Evolutionary conservation across 2,113 vertebrate genomes (phyloP), one percentile per base, ranked within the genome.

Genomic region (Numenius arquata): DNA sequence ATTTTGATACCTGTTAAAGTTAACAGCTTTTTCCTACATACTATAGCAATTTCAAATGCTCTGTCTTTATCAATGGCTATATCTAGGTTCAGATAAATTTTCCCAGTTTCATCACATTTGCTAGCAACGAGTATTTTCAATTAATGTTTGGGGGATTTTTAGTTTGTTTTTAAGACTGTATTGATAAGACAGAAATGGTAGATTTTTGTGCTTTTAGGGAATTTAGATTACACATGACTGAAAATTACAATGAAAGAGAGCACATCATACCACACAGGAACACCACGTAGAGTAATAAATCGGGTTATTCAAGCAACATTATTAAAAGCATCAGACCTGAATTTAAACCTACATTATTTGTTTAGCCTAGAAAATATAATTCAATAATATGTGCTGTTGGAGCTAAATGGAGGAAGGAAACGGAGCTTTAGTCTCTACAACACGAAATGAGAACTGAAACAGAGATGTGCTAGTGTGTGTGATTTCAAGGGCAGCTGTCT

Each of bases 91-190:
- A 67, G 85, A 66, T 56, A 76, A 81, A 27, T 5, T 40, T 55
- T 15, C 26, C 26, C 16, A 29, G 16, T 76, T 90, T 90, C 55
- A 79, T 93, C 53, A 38, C 58, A 45, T 50, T 82, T 91, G 36
- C 79, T 68, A 88, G 38, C 16, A 50, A 36, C 12, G 97, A 89
- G 78, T 72, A 90, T 85, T 96, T 93, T 91, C 85, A 85, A 41
- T 90, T 77, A 23, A n/a, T 9, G 14, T 53, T 66, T 55, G 23
- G 16, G 18, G 13, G 5, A 53, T 11, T 23, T 55, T 68, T 19
- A 27, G 8, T 26, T 90, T 29, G 26, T 11, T 55, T 95, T 95
- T 79, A 41, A 66, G 36, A 55, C 27, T 9, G 1, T 67, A 48
- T 40, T 22, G 11, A n/a, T 81, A 87, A 68, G 36, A 82, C 16